A percentile compares a stretch with the other conserved stretches of the same genome.
phyloP scores from a whole-genome alignment of 1,140 invertebrate genomes.

The Heliconius hermathena region DNA sequence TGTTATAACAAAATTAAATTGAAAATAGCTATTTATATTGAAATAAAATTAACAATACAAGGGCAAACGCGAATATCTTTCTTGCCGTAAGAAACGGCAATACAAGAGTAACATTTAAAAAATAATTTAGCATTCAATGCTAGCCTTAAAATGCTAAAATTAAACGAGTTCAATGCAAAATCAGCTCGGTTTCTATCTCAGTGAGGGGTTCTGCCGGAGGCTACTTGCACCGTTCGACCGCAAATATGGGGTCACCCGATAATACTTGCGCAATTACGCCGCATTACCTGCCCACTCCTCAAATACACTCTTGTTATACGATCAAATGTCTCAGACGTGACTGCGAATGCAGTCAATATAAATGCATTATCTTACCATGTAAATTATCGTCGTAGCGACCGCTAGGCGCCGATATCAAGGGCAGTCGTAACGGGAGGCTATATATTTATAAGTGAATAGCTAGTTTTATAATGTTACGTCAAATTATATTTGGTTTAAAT shows the following conservation, averaged over 20 bases:
- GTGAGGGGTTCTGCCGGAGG: constrained; percentile 31
- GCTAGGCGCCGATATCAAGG: constrained; percentile 53
- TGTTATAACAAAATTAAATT: too few relatives aligned
- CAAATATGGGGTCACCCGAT: constrained; percentile 77
- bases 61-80: neutral
- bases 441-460: constrained; percentile 17
- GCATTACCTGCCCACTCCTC: constrained; percentile 59
- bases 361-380: constrained; percentile 65
- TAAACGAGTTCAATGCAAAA: constrained; percentile 5
- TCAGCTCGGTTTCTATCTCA: constrained; percentile 5
- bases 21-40: too few relatives aligned
- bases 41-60: neutral
- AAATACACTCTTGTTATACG: constrained; percentile 71
- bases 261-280: constrained; percentile 74
- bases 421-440: constrained; percentile 34
- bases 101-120: neutral
- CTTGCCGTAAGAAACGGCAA: neutral
- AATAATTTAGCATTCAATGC: too few relatives aligned
- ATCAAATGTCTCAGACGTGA: constrained; percentile 77
- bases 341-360: constrained; percentile 54
- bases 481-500: neutral
- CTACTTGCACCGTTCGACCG: constrained; percentile 55
- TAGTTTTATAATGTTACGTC: neutral
- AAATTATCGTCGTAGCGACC: constrained; percentile 68
- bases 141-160: neutral